Conservation (phyloP, 2,797 vertebrate species). For the Gambelia wislizenii region DNA sequence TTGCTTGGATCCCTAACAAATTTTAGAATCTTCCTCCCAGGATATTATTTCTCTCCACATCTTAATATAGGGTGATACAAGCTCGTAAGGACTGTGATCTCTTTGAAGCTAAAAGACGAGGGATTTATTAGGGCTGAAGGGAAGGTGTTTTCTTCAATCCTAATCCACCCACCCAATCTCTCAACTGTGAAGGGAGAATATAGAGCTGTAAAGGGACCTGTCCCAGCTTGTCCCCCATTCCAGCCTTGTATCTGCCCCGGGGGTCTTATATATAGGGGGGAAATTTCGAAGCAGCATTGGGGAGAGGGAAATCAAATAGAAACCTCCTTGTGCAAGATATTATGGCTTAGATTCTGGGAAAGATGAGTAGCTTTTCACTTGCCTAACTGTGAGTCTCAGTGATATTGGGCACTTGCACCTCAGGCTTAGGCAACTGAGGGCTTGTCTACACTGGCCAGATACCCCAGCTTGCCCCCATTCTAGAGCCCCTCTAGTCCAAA, state of each 20-base stretch:
- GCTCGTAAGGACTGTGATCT: neutral
- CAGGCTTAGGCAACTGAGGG: neutral
- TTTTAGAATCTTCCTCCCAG: neutral
- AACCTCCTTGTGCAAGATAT: neutral
- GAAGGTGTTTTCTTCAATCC: neutral
- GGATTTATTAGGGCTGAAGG: slow-evolving; percentile 1
- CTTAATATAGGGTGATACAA: neutral
- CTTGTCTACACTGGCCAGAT: too few relatives aligned
- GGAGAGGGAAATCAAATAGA: neutral
- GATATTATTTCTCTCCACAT: neutral
- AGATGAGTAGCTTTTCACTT: neutral
- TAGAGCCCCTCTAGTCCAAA: too few relatives aligned
- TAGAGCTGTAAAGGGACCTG: too few relatives aligned
- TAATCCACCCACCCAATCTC: neutral
- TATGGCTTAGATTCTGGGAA: neutral
- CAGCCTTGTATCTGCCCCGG: too few relatives aligned
- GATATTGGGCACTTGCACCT: neutral
- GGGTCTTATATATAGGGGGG: too few relatives aligned
- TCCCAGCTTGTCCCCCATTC: too few relatives aligned
- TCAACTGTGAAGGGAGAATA: neutral
- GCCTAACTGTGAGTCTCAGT: neutral
- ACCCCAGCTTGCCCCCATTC: too few relatives aligned
- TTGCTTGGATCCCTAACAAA: neutral
- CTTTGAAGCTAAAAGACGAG: neutral
- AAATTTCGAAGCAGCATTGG: neutral